Conservation (phyloP, 2,797 vertebrate species). For the Pitangus sulphuratus region DNA sequence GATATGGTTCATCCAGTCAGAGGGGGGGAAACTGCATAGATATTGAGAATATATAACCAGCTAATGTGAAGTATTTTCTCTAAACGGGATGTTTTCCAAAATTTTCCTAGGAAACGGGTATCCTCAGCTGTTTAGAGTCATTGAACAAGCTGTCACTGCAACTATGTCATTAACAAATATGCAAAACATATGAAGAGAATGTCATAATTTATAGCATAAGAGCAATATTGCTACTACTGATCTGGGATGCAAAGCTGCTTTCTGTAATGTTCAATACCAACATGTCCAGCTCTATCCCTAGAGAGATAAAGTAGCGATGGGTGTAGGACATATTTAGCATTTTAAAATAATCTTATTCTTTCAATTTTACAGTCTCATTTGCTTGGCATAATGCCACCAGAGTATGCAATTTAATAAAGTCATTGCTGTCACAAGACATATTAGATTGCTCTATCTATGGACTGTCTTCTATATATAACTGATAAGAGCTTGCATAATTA, state of each 20-base stretch:
- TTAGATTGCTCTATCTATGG: conserved; percentile 13
- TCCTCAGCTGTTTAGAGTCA: background rate
- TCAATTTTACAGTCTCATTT: conserved; percentile 1
- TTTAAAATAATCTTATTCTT: conserved; percentile 20
- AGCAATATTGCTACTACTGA: background rate
- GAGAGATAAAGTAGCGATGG: background rate
- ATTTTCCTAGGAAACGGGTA: background rate
- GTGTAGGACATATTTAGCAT: background rate
- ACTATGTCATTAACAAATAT: background rate
- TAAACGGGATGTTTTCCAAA: background rate
- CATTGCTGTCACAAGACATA: conserved; percentile 44
- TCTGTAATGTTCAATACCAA: background rate
- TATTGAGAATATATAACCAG: background rate
- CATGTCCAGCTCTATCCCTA: background rate
- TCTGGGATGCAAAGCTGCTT: background rate
- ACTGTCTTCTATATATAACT: conserved; percentile 56
- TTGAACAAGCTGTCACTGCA: background rate
- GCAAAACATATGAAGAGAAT: background rate
- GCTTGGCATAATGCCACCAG: conserved; percentile 22
- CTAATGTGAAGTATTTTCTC: background rate
- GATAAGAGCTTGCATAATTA: conserved; percentile 56
- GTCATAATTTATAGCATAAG: background rate
- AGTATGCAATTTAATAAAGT: conserved; percentile 45
- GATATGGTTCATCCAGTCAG: background rate
- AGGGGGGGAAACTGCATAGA: background rate